Evolutionary conservation across 2,888 invertebrate species (phyloP).

Genomic region (Dexiosoma caninum): DNA sequence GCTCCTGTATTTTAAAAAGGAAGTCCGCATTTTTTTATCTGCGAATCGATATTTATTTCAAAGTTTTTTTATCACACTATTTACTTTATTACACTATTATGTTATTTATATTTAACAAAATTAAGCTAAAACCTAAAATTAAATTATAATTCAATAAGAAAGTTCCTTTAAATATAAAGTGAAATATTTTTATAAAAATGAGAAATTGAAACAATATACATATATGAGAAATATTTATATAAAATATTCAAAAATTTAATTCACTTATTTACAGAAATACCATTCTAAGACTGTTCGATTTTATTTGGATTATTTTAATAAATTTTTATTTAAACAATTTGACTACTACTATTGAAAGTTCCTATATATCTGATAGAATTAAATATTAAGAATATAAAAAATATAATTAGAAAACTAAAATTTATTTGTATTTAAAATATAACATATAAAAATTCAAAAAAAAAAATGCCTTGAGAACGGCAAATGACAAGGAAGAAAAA

Average conservation of each 20-base stretch:
- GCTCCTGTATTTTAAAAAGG: too few relatives aligned
- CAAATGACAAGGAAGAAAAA: slow-evolving; percentile 15
- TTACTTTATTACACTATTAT: slow-evolving; percentile 34
- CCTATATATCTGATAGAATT: slow-evolving; percentile 57
- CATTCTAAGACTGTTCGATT: slow-evolving; percentile 52
- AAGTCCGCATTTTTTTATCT: too few relatives aligned
- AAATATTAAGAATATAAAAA: slow-evolving; percentile 47
- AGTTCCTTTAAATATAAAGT: slow-evolving; percentile 52
- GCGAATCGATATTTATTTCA: neutral
- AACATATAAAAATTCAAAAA: neutral
- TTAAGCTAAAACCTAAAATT: slow-evolving; percentile 30
- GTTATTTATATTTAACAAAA: slow-evolving; percentile 8
- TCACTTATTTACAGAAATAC: slow-evolving; percentile 41
- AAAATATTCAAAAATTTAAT: slow-evolving; percentile 9
- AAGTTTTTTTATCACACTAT: slow-evolving; percentile 19
- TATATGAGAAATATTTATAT: slow-evolving; percentile 28
- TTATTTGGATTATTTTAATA: slow-evolving; percentile 31
- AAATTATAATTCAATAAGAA: slow-evolving; percentile 45
- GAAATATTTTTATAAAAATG: slow-evolving; percentile 64
- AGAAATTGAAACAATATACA: neutral
- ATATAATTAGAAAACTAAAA: slow-evolving; percentile 36
- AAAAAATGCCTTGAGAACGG: slow-evolving; percentile 1
- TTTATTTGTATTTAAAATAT: slow-evolving; percentile 38
- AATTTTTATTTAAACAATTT: slow-evolving; percentile 44
- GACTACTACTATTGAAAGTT: slow-evolving; percentile 54